A percentile compares a stretch with the other conserved stretches of the same genome.
Conservation (phyloP, 2,113 vertebrate species). For the Hiodon tergisus region DNA sequence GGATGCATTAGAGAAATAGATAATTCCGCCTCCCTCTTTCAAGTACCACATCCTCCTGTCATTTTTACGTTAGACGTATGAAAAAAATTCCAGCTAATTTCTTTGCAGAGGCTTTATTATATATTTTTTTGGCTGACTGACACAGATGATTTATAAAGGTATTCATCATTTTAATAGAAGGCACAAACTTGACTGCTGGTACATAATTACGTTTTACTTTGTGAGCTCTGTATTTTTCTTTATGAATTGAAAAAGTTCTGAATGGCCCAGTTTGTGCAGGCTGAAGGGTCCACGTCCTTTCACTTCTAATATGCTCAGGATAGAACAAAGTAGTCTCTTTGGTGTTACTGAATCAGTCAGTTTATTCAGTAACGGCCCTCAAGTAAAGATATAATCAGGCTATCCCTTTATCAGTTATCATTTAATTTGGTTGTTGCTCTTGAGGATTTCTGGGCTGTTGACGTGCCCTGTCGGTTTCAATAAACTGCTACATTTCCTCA, state of each 20-base stretch:
- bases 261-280: too few relatives aligned
- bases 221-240: not conserved
- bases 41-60: conserved; percentile 31
- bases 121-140: conserved; percentile 17
- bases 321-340: too few relatives aligned
- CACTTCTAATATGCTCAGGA: too few relatives aligned
- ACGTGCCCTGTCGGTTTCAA: not conserved
- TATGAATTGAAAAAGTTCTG: not conserved
- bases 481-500: not conserved
- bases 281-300: too few relatives aligned
- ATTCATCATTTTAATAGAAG: conserved; percentile 23
- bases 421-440: too few relatives aligned
- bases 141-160: conserved; percentile 20
- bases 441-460: not conserved
- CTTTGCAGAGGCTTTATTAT: conserved; percentile 33
- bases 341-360: too few relatives aligned
- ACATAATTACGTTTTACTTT: conserved; percentile 4
- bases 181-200: conserved; percentile 1
- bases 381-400: too few relatives aligned
- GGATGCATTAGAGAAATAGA: conserved; percentile 39
- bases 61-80: conserved; percentile 36
- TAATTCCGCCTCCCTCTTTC: conserved; percentile 29
- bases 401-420: too few relatives aligned
- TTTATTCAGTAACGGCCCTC: too few relatives aligned
- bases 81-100: conserved; percentile 45